A percentile compares a stretch with the other conserved stretches of the same genome.
phyloP scores from a whole-genome alignment of 1,140 invertebrate genomes.

The Leptopilina boulardi region DNA sequence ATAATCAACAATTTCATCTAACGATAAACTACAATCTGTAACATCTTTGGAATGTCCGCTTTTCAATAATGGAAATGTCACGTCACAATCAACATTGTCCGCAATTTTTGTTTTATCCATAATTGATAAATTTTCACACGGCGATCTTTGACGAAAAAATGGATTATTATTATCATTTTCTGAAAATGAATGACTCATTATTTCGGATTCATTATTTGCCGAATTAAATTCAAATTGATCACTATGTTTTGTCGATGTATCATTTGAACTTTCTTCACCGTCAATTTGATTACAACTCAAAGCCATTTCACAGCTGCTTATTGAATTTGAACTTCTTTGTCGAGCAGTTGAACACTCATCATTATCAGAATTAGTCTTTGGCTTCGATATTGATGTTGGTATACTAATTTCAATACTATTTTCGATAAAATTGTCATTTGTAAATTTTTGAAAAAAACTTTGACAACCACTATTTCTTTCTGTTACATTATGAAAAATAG shows the following conservation, averaged over 20 bases:
- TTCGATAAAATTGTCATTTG: conserved; percentile 47
- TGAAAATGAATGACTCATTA: neutral
- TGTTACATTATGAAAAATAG: conserved; percentile 54
- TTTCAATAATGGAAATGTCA: neutral
- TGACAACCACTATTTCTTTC: conserved; percentile 21
- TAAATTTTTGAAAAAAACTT: neutral
- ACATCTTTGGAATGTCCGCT: conserved; percentile 1
- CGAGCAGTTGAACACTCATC: conserved; percentile 56
- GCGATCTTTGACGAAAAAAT: conserved; percentile 24
- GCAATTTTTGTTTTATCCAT: neutral
- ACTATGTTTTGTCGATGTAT: conserved; percentile 45
- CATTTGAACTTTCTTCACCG: conserved; percentile 64
- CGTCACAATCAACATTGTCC: conserved; percentile 4
- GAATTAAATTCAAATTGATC: conserved; percentile 16
- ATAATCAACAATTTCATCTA: conserved; percentile 48
- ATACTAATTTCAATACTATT: conserved; percentile 71
- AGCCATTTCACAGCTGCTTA: conserved; percentile 75
- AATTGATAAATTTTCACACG: neutral
- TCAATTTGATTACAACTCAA: conserved; percentile 68
- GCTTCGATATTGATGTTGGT: conserved; percentile 70
- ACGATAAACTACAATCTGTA: conserved; percentile 43
- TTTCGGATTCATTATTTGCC: neutral
- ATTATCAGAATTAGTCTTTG: conserved; percentile 52
- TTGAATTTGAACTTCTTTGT: conserved; percentile 72
- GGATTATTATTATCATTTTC: conserved; percentile 15